phyloP scores from a whole-genome alignment of 2,113 vertebrate genomes.

The Ophiodon elongatus region DNA sequence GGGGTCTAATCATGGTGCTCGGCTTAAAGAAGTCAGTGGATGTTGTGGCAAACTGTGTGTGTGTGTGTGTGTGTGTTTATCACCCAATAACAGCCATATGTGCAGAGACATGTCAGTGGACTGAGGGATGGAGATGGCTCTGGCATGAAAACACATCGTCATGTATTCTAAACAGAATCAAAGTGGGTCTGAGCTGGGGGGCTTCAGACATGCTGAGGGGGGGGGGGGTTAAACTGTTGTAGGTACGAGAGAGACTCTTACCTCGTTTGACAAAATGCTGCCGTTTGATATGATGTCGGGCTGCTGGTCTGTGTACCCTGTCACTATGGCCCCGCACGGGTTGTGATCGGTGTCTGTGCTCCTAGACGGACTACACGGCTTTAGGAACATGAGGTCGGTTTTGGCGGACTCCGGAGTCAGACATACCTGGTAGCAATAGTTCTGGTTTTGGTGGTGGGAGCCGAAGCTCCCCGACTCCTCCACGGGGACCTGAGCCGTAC shows the following conservation, averaged over 20 bases:
- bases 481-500: constrained; percentile 88
- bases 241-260: constrained; percentile 80
- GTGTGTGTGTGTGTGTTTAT: neutral
- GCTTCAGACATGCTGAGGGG: constrained; percentile 42
- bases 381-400: constrained; percentile 98
- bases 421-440: constrained; percentile 99
- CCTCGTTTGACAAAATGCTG: constrained; percentile 96
- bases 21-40: constrained; percentile 3
- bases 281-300: constrained; percentile 99
- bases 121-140: constrained; percentile 12
- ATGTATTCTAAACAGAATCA: no score
- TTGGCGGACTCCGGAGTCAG: constrained; percentile 98
- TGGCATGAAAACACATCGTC: constrained; percentile 1
- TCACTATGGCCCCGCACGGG: constrained; percentile 93
- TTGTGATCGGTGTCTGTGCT: constrained; percentile 93
- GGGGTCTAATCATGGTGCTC: constrained; percentile 2
- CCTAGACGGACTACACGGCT: constrained; percentile 94
- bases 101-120: constrained; percentile 19
- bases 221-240: constrained; percentile 18
- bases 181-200: neutral
- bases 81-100: neutral
- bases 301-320: constrained; percentile 94
- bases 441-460: constrained; percentile 95
- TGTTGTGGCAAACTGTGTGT: neutral
- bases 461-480: constrained; percentile 93